Base-by-base conservation (phyloP, 1,140 invertebrate genomes). In the Eumaeus atala region DNA sequence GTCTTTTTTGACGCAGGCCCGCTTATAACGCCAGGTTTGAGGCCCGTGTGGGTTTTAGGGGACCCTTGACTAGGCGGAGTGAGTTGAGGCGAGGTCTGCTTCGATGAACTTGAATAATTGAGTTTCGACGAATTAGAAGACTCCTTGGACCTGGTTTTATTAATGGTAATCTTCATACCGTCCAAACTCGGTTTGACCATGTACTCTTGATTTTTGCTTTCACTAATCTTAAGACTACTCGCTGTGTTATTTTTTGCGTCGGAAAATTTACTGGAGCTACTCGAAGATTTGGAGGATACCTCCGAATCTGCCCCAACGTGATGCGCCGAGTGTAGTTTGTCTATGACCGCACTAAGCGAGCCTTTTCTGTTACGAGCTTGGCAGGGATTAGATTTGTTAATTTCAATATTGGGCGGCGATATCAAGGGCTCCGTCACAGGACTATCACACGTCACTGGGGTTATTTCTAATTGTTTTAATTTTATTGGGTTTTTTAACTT, bases 141-240 rank as follows among this genome's bases (percentile, higher is more conserved):
- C 34, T 91, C 90, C 56, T 93, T 93, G n/a, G 90, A 92, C 54
- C 92, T 89, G 0, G 94, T 95, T 87, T 96, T 96, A 68, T 96
- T 96, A 8, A 96, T 95, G 0, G 95, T 97, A 50, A 97, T 91
- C 76, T 96, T 97, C 81, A 96, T 94, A 0, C 95, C 95, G 68
- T 95, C 95, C 1, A 92, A 92, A 62, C 93, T 95, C 34, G 92
- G 92, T 67, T 95, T 95, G 0, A 95, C 93, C 91, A 95, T 95
- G 65, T 96, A 97, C 65, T 96, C 95, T 0, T 91, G 91, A 71
- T 92, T 94, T 83, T 95, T 95, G 48, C 82, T 89, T 53, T 92
- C 91, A 9, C 87, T 87, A 0, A 89, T 72, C 63, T 90, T 91
- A 48, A 89, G 89, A 18, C 81, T 81, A 21, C 70, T 69, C 2